phyloP scores from a whole-genome alignment of 1,140 invertebrate genomes.

The Sminthurides bifidus region DNA sequence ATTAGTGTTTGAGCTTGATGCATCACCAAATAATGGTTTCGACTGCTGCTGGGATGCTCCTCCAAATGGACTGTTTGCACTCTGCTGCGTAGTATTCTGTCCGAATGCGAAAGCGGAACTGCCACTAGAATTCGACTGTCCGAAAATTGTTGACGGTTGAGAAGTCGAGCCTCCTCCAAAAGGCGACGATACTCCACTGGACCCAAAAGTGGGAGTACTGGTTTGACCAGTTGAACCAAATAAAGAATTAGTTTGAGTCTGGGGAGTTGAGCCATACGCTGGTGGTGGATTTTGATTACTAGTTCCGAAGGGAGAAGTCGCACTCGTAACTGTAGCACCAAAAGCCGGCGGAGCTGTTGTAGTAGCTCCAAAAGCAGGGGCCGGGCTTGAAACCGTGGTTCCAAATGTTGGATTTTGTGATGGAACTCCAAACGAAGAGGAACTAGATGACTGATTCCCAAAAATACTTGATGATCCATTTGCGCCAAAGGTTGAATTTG shows the following conservation, averaged over 20 bases:
- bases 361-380: neutral
- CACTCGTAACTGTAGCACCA: neutral
- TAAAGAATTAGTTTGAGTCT: no score
- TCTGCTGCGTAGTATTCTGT: neutral
- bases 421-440: constrained; percentile 1
- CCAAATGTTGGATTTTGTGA: neutral
- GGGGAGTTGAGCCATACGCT: no score
- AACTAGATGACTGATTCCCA: neutral
- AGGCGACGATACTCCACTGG: no score
- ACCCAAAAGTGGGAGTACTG: no score
- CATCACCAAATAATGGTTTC: no score
- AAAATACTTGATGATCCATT: neutral
- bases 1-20: no score
- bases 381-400: neutral
- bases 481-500: no score
- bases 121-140: neutral
- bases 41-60: neutral
- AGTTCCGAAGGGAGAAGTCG: neutral
- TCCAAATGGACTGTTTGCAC: neutral
- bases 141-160: neutral
- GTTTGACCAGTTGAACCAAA: no score
- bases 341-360: neutral
- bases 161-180: neutral
- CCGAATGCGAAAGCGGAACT: neutral
- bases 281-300: neutral